Base-by-base conservation (phyloP, 2,888 invertebrate genomes). In the Galerucella nymphaeae region DNA sequence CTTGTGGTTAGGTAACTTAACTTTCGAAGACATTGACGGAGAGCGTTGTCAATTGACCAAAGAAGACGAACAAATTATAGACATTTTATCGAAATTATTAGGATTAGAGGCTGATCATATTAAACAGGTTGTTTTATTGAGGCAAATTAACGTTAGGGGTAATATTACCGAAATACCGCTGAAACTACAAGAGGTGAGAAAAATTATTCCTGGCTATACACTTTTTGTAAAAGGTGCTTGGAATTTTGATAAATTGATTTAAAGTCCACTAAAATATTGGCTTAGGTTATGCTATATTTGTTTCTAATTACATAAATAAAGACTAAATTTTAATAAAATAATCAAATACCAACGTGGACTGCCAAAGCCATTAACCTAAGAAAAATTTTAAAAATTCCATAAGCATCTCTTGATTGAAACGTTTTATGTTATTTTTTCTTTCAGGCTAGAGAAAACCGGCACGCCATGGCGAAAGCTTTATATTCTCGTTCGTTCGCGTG, bases 151-250 rank as follows among this genome's bases (percentile, higher is more conserved):
- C 83, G 96, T 97, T 23, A 90, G 96, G 10, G 96, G 97, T 3
- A 96, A 96, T 84, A 95, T 96, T 75, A 97, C 96, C 0, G 96
- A 96, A 85, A 97, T 97, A 80, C 96, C 96, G 4, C 87, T 96
- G 59, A 93, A 96, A 83, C 87, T 96, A 69, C 94, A 93, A 83
- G 96, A 96, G 90, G 94, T 93, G 84, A 82, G 78, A 63, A n/a
- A 41, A 41, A 30, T 2, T 30, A 58, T 50, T 50, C 30, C 70
- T 68, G 4, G 38, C 48, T 6, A 41, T 61, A 48, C 6, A 14
- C 3, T n/a, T n/a, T n/a, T n/a, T n/a, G n/a, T n/a, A n/a, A n/a
- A n/a, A n/a, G 5, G 23, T 30, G 2, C 23, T 30, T 30, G 23
- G 2, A 4, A 30, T 30, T 30, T 30, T 30, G 3, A 30, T 3